Evolutionary conservation across 1,140 invertebrate genomes (phyloP).

Genomic region (Atta colombica): DNA sequence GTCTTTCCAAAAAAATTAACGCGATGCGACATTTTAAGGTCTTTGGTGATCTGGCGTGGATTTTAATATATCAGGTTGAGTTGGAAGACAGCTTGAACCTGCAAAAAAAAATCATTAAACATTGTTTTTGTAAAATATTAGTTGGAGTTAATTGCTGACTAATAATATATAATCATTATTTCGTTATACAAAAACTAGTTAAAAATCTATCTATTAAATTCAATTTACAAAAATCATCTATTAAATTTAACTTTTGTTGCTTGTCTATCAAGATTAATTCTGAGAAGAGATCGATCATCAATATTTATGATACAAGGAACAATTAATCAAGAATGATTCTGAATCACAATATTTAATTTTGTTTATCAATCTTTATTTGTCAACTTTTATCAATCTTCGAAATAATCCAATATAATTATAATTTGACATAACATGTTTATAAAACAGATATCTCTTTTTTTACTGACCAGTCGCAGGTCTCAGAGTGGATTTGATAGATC

Average conservation of each 20-base stretch:
- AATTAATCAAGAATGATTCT: not conserved
- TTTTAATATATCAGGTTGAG: constrained; percentile 93
- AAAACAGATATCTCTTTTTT: constrained; percentile 17
- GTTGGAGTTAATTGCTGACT: not conserved
- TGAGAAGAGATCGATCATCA: not conserved
- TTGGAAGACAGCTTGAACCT: constrained; percentile 87
- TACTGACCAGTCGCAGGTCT: constrained; percentile 83
- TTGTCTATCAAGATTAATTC: constrained; percentile 28
- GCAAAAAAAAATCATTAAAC: constrained; percentile 11
- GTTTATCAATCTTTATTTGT: not conserved
- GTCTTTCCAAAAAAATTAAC: constrained; percentile 67
- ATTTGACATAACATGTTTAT: constrained; percentile 28
- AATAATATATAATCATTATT: not conserved
- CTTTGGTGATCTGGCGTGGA: constrained; percentile 93
- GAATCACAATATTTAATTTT: constrained; percentile 1
- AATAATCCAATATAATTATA: constrained; percentile 15
- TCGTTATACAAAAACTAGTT: not conserved
- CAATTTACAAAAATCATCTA: not conserved
- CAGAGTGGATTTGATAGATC: constrained; percentile 87
- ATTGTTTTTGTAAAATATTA: not conserved
- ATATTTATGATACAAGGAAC: not conserved
- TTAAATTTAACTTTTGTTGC: not conserved
- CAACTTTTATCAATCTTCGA: not conserved
- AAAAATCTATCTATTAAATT: not conserved
- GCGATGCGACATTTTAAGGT: constrained; percentile 79